These are phyloP conservation scores for Pampusana beccarii DNA, from an alignment of 2,113 vertebrate genomes.

Conservation along the genomic window DNA sequence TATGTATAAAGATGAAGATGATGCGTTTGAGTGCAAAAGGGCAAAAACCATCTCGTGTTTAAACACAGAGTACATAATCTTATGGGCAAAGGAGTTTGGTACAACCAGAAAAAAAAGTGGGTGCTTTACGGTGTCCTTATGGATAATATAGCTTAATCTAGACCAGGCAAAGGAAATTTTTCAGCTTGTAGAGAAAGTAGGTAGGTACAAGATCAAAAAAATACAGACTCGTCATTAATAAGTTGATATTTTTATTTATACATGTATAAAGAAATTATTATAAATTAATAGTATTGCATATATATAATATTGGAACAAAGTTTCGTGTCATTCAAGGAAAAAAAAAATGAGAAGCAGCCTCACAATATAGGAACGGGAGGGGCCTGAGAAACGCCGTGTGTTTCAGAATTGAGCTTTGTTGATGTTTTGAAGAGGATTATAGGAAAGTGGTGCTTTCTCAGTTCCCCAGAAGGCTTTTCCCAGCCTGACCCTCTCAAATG, in stretches of 20 bases:
- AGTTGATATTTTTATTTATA: neutral
- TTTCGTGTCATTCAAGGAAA: neutral
- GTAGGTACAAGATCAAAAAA: neutral
- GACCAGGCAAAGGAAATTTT: neutral
- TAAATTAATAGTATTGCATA: neutral
- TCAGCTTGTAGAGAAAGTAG: neutral
- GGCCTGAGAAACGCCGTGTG: accelerated
- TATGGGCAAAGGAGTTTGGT: neutral
- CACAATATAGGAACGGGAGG: accelerated
- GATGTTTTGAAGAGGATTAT: neutral
- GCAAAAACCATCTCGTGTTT: neutral
- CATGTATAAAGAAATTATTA: neutral
- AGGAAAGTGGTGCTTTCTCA: neutral
- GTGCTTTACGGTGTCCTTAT: neutral
- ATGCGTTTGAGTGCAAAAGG: neutral
- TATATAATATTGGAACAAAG: neutral
- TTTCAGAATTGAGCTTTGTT: neutral
- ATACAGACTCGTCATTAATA: neutral
- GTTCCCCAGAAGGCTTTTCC: neutral
- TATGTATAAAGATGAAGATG: neutral
- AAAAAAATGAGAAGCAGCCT: neutral
- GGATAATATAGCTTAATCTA: neutral
- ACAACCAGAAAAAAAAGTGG: neutral
- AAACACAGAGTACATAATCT: neutral
- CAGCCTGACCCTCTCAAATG: neutral